phyloP scores from a whole-genome alignment of 2,797 vertebrate genomes.

The Chromobotia macracanthus region DNA sequence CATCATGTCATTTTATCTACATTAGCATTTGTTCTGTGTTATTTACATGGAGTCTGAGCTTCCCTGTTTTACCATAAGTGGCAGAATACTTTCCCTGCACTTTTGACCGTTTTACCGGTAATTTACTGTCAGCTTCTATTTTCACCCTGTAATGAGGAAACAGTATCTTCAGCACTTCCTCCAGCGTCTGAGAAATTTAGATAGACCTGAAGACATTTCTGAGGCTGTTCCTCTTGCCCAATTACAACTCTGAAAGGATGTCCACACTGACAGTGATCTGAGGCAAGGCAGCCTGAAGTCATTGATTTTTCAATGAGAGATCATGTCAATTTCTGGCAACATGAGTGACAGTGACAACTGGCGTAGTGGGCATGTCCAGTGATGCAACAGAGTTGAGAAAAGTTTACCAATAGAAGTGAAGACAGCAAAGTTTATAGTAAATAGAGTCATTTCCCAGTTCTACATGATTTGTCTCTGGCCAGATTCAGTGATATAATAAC shows the following conservation, averaged over 20 bases:
- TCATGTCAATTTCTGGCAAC: too few species aligned
- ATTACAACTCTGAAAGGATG: background rate
- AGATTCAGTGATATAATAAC: too few species aligned
- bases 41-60: conserved; percentile 43
- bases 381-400: too few species aligned
- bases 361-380: too few species aligned
- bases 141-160: conserved; percentile 12
- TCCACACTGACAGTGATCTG: too few species aligned
- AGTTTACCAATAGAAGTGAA: too few species aligned
- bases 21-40: conserved; percentile 16
- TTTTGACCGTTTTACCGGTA: conserved; percentile 2
- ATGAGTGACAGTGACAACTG: too few species aligned
- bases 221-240: background rate
- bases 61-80: conserved; percentile 47
- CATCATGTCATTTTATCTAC: conserved; percentile 2
- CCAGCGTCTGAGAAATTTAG: background rate
- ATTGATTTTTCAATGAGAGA: too few species aligned
- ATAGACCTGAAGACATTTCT: background rate
- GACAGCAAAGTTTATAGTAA: too few species aligned
- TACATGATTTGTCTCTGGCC: too few species aligned
- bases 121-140: conserved; percentile 16
- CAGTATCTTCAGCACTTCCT: background rate
- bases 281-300: too few species aligned
- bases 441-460: too few species aligned
- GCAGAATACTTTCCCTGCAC: background rate